phyloP scores from a whole-genome alignment of 2,797 vertebrate genomes.

The Tauraco hartlaubi region DNA sequence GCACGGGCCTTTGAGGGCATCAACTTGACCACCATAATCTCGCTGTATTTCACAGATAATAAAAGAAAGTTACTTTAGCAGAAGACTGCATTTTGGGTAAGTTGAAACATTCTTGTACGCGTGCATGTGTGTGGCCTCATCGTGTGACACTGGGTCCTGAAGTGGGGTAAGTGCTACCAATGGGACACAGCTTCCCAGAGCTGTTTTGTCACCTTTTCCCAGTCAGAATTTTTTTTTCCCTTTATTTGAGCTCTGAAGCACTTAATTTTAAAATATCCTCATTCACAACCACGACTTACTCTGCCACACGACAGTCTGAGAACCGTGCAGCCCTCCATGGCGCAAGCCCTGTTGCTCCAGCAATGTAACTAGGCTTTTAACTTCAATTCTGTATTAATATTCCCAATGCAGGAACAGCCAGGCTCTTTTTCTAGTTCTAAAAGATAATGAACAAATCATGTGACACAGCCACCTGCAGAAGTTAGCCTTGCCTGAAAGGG shows the following conservation, averaged over 20 bases:
- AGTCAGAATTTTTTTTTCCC: background rate
- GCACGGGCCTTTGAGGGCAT: background rate
- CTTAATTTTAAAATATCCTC: background rate
- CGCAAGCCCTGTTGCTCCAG: background rate
- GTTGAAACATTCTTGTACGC: background rate
- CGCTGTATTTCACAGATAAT: background rate
- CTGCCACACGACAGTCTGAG: background rate
- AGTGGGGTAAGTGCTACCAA: background rate
- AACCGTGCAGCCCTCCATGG: background rate
- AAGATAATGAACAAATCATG: background rate
- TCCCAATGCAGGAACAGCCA: background rate
- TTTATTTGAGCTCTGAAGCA: background rate
- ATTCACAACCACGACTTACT: background rate
- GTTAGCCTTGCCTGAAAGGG: background rate
- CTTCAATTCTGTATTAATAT: background rate
- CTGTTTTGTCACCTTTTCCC: background rate
- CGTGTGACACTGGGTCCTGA: background rate
- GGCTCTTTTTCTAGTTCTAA: background rate
- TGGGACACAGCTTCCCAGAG: background rate
- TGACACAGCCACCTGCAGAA: background rate
- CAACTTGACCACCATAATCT: background rate
- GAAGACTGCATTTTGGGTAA: background rate
- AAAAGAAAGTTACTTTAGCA: background rate
- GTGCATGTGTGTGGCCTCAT: fast-evolving
- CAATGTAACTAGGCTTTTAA: background rate